phyloP scores from a whole-genome alignment of 1,140 invertebrate genomes.

The Cydia splendana region DNA sequence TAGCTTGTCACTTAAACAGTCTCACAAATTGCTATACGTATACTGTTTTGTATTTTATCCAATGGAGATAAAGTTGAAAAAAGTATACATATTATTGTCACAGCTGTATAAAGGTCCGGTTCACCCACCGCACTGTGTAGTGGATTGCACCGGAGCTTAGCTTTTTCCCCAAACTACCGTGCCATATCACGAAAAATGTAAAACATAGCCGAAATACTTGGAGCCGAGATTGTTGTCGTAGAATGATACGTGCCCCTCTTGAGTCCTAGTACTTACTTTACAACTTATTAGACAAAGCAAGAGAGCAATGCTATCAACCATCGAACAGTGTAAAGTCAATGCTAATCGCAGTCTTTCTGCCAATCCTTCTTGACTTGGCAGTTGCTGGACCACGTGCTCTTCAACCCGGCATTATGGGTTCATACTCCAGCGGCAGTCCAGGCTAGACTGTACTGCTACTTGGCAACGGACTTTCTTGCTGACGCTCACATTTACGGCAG shows the following conservation, averaged over 20 bases:
- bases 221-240: conserved; percentile 14
- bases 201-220: neutral
- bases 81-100: neutral
- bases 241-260: conserved; percentile 13
- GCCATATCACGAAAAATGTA: neutral
- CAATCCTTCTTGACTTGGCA: conserved; percentile 86
- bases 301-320: conserved; percentile 69
- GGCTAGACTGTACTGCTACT: conserved; percentile 96
- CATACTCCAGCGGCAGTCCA: conserved; percentile 98
- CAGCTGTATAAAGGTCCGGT: neutral
- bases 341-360: conserved; percentile 74
- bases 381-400: conserved; percentile 98
- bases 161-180: conserved; percentile 15
- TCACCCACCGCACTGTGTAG: conserved; percentile 12
- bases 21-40: neutral
- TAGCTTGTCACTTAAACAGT: conserved; percentile 1
- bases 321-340: conserved; percentile 73
- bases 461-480: conserved; percentile 98
- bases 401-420: conserved; percentile 99
- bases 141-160: conserved; percentile 25
- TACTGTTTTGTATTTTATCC: neutral
- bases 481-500: conserved; percentile 99
- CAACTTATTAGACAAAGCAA: conserved; percentile 51
- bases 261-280: neutral
- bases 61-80: neutral